Evolutionary conservation across 2,113 vertebrate species (phyloP).

Genomic region (Sorex araneus): DNA sequence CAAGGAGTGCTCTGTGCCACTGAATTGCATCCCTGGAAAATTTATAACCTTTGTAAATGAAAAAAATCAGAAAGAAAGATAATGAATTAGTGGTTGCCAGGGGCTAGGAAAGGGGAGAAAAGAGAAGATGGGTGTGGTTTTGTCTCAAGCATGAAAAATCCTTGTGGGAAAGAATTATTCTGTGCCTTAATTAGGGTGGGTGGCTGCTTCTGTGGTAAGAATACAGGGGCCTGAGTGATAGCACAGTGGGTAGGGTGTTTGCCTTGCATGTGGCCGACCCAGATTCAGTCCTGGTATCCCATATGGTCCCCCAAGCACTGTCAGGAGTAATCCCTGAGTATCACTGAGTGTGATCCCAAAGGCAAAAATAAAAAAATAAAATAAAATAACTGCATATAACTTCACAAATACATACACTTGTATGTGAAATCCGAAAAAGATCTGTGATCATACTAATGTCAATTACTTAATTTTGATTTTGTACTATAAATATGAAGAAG

Average conservation of each 20-base stretch:
- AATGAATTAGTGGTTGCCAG: not conserved
- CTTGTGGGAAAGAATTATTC: not conserved
- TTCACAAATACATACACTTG: not conserved
- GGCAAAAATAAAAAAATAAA: too few relatives aligned
- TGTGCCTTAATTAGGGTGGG: not conserved
- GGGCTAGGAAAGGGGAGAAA: too few relatives aligned
- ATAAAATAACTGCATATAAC: not conserved
- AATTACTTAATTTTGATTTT: slow-evolving; percentile 33
- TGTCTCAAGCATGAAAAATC: not conserved
- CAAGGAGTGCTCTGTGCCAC: too few relatives aligned
- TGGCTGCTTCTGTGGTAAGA: not conserved
- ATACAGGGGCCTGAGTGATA: too few relatives aligned
- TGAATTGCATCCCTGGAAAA: too few relatives aligned
- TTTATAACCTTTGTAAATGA: not conserved
- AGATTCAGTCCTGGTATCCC: too few relatives aligned
- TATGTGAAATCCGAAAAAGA: not conserved
- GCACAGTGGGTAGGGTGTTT: too few relatives aligned
- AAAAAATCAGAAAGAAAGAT: not conserved
- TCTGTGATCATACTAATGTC: not conserved
- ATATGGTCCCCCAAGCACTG: too few relatives aligned
- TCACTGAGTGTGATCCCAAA: too few relatives aligned
- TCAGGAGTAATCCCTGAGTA: too few relatives aligned
- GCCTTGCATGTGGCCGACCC: too few relatives aligned
- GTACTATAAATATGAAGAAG: not conserved
- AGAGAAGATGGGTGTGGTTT: not conserved